phyloP scores from a whole-genome alignment of 2,888 invertebrate genomes.

The Melinaea menophilus region DNA sequence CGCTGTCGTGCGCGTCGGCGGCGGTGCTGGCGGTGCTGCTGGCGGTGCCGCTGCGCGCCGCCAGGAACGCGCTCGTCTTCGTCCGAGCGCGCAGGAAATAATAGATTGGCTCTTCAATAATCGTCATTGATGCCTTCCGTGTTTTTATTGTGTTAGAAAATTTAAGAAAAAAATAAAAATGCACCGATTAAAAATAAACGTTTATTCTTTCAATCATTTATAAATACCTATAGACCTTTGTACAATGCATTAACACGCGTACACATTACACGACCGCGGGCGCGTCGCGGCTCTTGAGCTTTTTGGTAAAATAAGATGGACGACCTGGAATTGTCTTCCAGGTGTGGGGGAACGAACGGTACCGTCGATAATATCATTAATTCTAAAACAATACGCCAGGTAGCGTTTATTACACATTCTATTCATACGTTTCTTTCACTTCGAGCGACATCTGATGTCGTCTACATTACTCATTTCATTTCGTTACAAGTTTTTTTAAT shows the following conservation, averaged over 20 bases:
- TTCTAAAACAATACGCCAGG: slow-evolving; percentile 10
- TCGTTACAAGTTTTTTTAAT: not conserved
- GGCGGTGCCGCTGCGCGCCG: slow-evolving; percentile 53
- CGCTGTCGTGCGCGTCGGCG: slow-evolving; percentile 40
- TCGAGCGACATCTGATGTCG: not conserved
- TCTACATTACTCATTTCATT: not conserved
- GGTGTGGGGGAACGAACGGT: slow-evolving; percentile 16
- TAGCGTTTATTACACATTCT: not conserved
- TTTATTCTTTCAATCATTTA: slow-evolving; percentile 76
- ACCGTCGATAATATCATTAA: slow-evolving; percentile 13
- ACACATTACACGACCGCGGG: slow-evolving; percentile 39
- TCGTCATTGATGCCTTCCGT: not conserved
- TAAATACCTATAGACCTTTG: slow-evolving; percentile 76
- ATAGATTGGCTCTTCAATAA: not conserved
- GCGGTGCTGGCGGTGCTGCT: slow-evolving; percentile 44
- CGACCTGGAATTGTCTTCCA: slow-evolving; percentile 13
- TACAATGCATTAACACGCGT: slow-evolving; percentile 70
- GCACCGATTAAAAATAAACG: slow-evolving; percentile 64
- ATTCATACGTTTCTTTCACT: not conserved
- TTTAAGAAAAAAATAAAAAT: slow-evolving; percentile 24
- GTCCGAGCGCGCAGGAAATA: slow-evolving; percentile 29
- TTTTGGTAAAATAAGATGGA: slow-evolving; percentile 17
- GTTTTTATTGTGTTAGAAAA: not conserved
- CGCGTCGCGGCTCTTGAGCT: slow-evolving; percentile 29
- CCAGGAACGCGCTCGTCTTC: slow-evolving; percentile 46